These are phyloP conservation scores for Drosophila rellima DNA, from an alignment of 2,888 invertebrate species.

Conservation along the genomic window DNA sequence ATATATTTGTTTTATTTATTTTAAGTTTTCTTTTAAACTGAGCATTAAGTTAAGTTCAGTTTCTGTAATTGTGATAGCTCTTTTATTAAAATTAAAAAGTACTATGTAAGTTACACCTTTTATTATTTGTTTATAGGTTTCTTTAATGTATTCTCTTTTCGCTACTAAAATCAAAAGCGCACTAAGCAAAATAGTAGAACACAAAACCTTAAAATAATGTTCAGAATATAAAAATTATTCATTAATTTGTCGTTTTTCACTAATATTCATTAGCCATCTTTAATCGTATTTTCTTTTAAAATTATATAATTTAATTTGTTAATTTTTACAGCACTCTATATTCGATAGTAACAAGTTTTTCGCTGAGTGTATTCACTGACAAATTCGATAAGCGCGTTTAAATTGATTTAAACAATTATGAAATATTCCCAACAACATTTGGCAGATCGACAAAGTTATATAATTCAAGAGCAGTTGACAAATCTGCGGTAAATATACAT, in stretches of 20 bases:
- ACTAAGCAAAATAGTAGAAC: background rate
- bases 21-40: background rate
- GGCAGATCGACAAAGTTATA: conserved; percentile 33
- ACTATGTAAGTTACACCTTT: background rate
- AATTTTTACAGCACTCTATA: background rate
- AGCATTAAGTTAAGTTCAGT: background rate
- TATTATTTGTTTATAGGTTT: conserved; percentile 1
- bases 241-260: background rate
- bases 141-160: background rate
- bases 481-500: background rate
- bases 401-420: conserved; percentile 23
- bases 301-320: background rate
- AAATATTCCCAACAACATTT: conserved; percentile 24
- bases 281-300: background rate
- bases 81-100: background rate
- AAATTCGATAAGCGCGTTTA: conserved; percentile 13
- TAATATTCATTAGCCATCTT: too few relatives aligned
- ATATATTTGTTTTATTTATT: background rate
- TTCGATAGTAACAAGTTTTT: conserved; percentile 6
- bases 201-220: background rate
- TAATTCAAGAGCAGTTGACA: conserved; percentile 35
- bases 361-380: conserved; percentile 33
- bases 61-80: background rate
- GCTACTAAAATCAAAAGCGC: background rate
- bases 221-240: background rate